A percentile compares a stretch with the other conserved stretches of the same genome.
These are phyloP conservation scores for Thermophis baileyi DNA, from an alignment of 2,113 vertebrate species.

Conservation along the genomic window DNA sequence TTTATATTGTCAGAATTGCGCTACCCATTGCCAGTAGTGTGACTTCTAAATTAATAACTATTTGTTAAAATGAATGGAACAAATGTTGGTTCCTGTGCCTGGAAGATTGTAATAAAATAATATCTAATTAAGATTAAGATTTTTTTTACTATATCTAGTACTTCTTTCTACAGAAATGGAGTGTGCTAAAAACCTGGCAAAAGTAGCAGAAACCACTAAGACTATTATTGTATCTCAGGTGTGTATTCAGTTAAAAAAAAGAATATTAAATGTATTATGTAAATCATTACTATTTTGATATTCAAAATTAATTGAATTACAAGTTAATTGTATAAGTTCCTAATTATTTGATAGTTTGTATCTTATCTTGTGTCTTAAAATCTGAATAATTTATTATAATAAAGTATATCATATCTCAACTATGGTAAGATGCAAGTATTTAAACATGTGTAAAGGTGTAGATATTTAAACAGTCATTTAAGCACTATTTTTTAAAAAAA, in stretches of 20 bases:
- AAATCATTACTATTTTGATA: neutral
- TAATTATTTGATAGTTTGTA: neutral
- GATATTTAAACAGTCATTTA: neutral
- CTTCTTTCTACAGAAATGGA: slow-evolving; percentile 80
- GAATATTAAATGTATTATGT: neutral
- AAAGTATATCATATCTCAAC: neutral
- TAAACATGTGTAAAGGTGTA: neutral
- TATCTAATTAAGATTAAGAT: slow-evolving; percentile 1
- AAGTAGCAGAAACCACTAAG: slow-evolving; percentile 93
- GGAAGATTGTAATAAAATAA: slow-evolving; percentile 39
- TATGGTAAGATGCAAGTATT: neutral
- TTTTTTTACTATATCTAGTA: neutral
- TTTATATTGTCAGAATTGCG: slow-evolving; percentile 60
- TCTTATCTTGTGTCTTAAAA: neutral
- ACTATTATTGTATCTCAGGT: slow-evolving; percentile 86
- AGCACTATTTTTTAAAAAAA: neutral
- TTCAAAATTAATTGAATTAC: neutral
- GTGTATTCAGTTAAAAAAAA: slow-evolving; percentile 34
- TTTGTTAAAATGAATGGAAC: slow-evolving; percentile 53
- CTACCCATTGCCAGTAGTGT: slow-evolving; percentile 64
- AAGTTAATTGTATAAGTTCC: neutral
- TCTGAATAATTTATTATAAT: neutral
- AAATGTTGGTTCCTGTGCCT: slow-evolving; percentile 52
- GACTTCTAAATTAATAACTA: slow-evolving; percentile 65
- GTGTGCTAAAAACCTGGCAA: slow-evolving; percentile 87